A percentile compares a stretch with the other conserved stretches of the same genome.
Conservation (phyloP, 1,140 invertebrate genomes). For the Rhopalosiphum padi region DNA sequence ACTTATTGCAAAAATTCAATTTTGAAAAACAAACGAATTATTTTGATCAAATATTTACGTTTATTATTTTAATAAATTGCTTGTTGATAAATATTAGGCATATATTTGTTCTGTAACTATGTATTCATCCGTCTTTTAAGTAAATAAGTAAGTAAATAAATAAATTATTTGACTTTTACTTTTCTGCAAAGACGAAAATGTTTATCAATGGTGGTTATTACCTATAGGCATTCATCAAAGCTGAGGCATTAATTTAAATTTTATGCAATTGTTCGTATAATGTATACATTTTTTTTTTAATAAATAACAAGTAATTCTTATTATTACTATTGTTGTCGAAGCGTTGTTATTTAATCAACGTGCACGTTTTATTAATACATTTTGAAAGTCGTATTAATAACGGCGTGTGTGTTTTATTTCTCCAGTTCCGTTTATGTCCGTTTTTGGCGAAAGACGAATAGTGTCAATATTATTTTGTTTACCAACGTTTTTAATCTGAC, state of each 20-base stretch:
- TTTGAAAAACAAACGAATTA: background rate
- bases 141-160: background rate
- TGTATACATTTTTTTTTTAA: background rate
- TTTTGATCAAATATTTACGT: background rate
- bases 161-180: background rate
- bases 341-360: background rate
- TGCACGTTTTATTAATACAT: background rate
- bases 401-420: background rate
- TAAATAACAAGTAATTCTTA: background rate
- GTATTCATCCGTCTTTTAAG: background rate
- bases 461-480: constrained; percentile 1
- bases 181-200: background rate
- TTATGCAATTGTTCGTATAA: background rate
- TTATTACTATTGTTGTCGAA: background rate
- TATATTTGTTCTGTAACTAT: background rate
- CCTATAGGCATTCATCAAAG: background rate
- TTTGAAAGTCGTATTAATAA: background rate
- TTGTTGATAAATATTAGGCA: background rate
- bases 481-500: background rate
- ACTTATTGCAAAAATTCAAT: background rate
- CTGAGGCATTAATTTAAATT: background rate
- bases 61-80: background rate
- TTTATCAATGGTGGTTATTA: background rate
- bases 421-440: background rate
- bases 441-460: background rate